phyloP scores from a whole-genome alignment of 2,113 vertebrate species.

The Pheucticus melanocephalus region DNA sequence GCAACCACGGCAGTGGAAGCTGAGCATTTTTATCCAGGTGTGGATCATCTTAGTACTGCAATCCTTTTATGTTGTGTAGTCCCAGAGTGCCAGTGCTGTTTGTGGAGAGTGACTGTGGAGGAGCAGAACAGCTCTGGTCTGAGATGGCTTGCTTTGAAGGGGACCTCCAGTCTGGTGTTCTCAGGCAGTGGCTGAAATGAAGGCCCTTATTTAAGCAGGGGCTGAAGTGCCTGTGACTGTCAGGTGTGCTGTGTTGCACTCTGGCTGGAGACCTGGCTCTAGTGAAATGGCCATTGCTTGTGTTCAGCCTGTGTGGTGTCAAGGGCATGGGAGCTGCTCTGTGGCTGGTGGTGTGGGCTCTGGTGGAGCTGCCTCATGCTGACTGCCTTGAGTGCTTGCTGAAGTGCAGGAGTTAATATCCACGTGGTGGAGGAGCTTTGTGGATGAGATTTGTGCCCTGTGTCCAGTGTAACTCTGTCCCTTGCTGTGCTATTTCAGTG shows the following conservation, averaged over 20 bases:
- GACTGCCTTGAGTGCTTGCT: not conserved
- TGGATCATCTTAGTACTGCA: not conserved
- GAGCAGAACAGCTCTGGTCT: not conserved
- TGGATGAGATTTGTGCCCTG: not conserved
- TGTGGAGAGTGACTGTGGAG: not conserved
- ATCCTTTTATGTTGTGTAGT: not conserved
- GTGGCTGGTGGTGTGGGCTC: not conserved
- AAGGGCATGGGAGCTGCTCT: accelerated
- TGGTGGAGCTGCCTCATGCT: not conserved
- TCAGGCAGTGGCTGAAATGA: not conserved
- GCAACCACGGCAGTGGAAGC: not conserved
- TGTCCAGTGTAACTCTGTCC: not conserved
- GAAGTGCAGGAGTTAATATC: not conserved
- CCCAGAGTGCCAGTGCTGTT: not conserved
- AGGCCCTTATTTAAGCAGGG: not conserved
- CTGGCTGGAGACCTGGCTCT: not conserved
- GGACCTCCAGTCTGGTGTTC: not conserved
- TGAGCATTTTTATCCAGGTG: not conserved
- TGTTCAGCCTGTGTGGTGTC: not conserved
- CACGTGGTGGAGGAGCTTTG: not conserved
- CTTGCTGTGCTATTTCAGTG: accelerated
- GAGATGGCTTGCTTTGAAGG: not conserved
- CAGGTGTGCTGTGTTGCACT: not conserved
- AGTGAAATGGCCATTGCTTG: not conserved
- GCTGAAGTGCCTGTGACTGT: not conserved